Base-by-base conservation (phyloP, 2,888 invertebrate species). In the Synanthedon formicaeformis region DNA sequence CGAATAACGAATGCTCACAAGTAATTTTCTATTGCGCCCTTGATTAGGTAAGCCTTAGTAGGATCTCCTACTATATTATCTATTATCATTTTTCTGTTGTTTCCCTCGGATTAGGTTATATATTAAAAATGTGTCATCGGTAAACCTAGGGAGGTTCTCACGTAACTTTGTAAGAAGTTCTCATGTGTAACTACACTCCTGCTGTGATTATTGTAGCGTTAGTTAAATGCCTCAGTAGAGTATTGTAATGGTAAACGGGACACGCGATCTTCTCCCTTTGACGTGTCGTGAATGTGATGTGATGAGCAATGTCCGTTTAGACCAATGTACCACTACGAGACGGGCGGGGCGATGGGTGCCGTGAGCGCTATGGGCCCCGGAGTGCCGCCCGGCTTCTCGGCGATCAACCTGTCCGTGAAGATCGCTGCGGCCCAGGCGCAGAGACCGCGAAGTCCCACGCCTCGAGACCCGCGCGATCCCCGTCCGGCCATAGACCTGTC, bases 401-500 rank as follows among this genome's bases (percentile, higher is more conserved):
- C 93, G 61, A 94, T 94, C 76, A 94, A 93, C 89, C 88, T 94
- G 64, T 94, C 93, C 62, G 95, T 95, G 69, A 96, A 95, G 88
- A 94, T 95, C 73, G 92, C 92, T 62, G 92, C 93, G 60, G 92
- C 92, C 58, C 91, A 91, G 67, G 92, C 92, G 69, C 90, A 90
- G 69, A 91, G 87, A 80, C 92, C 90, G 84, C 91, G 86, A 84
- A 92, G 89, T 88, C 94, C 94, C 50, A 92, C 94, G 57, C 92
- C 93, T 55, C 90, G 92, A 48, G 92, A 92, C 64, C 93, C 93
- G 53, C 92, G 94, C 48, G 94, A 95, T 65, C 92, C 92, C 51
- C 92, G 93, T 58, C 93, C 94, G 12, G 94, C 95, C 64, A 94
- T 95, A 85, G 95, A 95, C 83, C 89, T 95, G 52, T 95, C 95